Conservation (phyloP, 2,888 invertebrate species). For the Drosophila pseudotalamancana region DNA sequence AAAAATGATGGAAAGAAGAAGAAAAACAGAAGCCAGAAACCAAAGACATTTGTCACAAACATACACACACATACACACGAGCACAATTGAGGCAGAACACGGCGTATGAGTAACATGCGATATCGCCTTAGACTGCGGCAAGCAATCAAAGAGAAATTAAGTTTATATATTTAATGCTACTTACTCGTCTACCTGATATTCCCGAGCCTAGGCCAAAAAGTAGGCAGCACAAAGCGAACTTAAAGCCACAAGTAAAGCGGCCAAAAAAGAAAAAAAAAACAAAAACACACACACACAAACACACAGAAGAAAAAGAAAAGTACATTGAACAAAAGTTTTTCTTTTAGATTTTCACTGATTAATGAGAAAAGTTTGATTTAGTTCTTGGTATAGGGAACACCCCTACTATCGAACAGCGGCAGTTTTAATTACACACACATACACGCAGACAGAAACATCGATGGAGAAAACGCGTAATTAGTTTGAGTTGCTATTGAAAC, state of each 20-base stretch:
- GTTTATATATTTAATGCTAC: conserved; percentile 78
- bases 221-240: conserved; percentile 61
- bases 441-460: conserved; percentile 33
- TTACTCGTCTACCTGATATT: conserved; percentile 29
- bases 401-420: conserved; percentile 56
- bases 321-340: conserved; percentile 74
- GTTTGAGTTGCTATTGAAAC: conserved; percentile 72
- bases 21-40: no score
- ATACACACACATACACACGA: conserved; percentile 35
- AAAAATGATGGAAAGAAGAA: no score
- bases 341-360: conserved; percentile 81
- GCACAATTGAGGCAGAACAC: conserved; percentile 45
- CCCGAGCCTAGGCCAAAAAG: conserved; percentile 21
- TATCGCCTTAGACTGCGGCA: conserved; percentile 80
- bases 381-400: conserved; percentile 55
- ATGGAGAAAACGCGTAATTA: conserved; percentile 52
- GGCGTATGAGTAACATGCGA: conserved; percentile 80
- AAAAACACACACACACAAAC: background rate
- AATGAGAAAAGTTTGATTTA: conserved; percentile 79
- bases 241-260: conserved; percentile 58
- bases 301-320: background rate
- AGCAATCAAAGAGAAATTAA: conserved; percentile 79
- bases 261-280: conserved; percentile 3
- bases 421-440: conserved; percentile 79
- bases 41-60: conserved; percentile 75